Evolutionary conservation across 2,797 vertebrate genomes (phyloP).

Genomic region (Aeoliscus strigatus): DNA sequence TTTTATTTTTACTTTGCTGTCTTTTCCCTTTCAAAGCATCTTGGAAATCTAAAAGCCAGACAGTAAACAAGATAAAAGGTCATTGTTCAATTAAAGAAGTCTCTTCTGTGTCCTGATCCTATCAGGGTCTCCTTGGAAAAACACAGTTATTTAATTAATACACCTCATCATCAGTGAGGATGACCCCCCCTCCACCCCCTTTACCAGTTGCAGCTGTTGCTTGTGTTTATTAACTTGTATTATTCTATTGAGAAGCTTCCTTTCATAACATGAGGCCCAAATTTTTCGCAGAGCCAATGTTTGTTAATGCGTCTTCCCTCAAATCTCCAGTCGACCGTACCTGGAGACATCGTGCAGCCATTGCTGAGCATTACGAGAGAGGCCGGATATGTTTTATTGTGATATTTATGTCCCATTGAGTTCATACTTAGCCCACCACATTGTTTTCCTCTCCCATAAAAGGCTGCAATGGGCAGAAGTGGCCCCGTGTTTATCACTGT

Average conservation of each 20-base stretch:
- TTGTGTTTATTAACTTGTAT: constrained; percentile 13
- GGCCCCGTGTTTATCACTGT: constrained; percentile 69
- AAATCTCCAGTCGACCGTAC: constrained; percentile 55
- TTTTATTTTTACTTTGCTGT: too few species aligned
- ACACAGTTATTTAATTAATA: constrained; percentile 42
- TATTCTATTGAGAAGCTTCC: too few species aligned
- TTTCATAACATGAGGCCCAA: constrained; percentile 36
- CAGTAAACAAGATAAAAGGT: constrained; percentile 33
- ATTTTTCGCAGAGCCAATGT: constrained; percentile 45
- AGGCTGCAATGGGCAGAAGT: constrained; percentile 53
- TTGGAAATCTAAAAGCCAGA: too few species aligned
- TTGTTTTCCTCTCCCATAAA: constrained; percentile 62
- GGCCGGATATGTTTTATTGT: constrained; percentile 56
- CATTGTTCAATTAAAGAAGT: constrained; percentile 44
- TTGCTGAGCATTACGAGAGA: constrained; percentile 39
- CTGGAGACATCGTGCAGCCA: constrained; percentile 50
- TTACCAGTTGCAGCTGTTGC: constrained; percentile 8
- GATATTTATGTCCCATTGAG: constrained; percentile 62
- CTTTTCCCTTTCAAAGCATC: too few species aligned
- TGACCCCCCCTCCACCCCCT: background rate
- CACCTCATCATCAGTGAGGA: constrained; percentile 24
- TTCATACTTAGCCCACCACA: constrained; percentile 57
- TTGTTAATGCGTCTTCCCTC: constrained; percentile 60
- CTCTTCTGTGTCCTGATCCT: constrained; percentile 37
- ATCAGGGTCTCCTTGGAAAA: constrained; percentile 27